Percentiles rank a stretch among this genome's conserved stretches.
These are phyloP conservation scores for Garra rufa DNA, from an alignment of 2,113 vertebrate genomes.

Conservation along the genomic window DNA sequence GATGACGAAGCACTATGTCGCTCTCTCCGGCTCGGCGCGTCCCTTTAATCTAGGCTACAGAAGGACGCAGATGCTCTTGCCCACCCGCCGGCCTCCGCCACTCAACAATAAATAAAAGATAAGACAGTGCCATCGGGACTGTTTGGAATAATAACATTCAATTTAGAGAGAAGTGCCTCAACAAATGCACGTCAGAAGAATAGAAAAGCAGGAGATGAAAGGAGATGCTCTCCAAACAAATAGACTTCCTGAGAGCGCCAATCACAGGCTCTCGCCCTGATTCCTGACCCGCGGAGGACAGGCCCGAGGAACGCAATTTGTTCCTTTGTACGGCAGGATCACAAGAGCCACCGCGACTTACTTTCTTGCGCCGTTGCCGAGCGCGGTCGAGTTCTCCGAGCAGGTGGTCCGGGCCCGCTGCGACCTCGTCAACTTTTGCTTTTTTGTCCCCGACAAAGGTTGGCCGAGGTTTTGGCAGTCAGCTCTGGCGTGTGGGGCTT, in stretches of 20 bases:
- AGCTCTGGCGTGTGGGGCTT: slow-evolving; percentile 33
- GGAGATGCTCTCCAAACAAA: slow-evolving; percentile 57
- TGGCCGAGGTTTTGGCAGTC: slow-evolving; percentile 22
- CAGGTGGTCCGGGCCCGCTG: slow-evolving; percentile 51
- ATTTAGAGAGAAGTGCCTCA: slow-evolving; percentile 67
- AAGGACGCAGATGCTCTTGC: slow-evolving; percentile 64
- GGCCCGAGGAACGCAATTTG: slow-evolving; percentile 46
- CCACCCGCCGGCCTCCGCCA: slow-evolving; percentile 69
- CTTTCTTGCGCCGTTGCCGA: slow-evolving; percentile 58
- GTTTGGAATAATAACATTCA: slow-evolving; percentile 79
- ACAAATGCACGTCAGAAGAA: slow-evolving; percentile 57
- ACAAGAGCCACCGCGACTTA: slow-evolving; percentile 62
- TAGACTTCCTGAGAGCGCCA: slow-evolving; percentile 22
- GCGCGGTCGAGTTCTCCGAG: slow-evolving; percentile 45
- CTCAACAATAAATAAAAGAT: slow-evolving; percentile 71
- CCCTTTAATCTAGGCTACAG: slow-evolving; percentile 76
- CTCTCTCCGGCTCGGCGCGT: slow-evolving; percentile 60
- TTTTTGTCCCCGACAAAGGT: slow-evolving; percentile 27
- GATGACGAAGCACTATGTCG: slow-evolving; percentile 46
- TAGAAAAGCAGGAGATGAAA: slow-evolving; percentile 78
- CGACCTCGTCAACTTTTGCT: slow-evolving; percentile 34
- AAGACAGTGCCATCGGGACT: slow-evolving; percentile 61
- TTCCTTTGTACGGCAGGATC: slow-evolving; percentile 56
- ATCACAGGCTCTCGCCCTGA: slow-evolving; percentile 34
- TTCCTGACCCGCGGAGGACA: slow-evolving; percentile 48